Evolutionary conservation across 1,140 invertebrate genomes (phyloP).

Genomic region (Hycleus phaleratus): DNA sequence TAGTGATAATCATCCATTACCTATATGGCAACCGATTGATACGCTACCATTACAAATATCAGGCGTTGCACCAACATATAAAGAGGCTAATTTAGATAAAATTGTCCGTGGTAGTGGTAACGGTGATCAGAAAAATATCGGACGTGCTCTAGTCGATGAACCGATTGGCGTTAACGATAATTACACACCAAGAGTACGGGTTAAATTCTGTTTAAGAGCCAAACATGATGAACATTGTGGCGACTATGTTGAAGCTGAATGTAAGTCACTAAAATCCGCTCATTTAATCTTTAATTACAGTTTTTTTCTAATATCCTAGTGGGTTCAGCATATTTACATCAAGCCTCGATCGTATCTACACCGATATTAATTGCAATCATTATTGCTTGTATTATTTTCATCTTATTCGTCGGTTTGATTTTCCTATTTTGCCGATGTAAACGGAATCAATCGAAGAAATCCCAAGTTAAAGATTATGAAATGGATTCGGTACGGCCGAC

Average conservation of each 20-base stretch:
- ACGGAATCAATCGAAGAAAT: slow-evolving; percentile 70
- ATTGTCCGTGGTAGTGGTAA: slow-evolving; percentile 23
- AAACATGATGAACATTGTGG: slow-evolving; percentile 69
- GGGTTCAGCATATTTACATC: slow-evolving; percentile 68
- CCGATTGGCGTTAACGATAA: slow-evolving; percentile 49
- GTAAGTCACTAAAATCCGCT: slow-evolving; percentile 49
- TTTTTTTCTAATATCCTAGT: slow-evolving; percentile 47
- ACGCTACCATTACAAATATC: slow-evolving; percentile 60
- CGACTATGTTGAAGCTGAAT: slow-evolving; percentile 70
- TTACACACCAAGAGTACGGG: slow-evolving; percentile 58
- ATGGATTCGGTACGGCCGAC: slow-evolving; percentile 76
- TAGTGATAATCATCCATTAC: slow-evolving; percentile 46
- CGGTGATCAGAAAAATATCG: slow-evolving; percentile 29
- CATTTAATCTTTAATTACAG: not conserved
- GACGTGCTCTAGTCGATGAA: slow-evolving; percentile 46
- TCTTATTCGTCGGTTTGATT: slow-evolving; percentile 67
- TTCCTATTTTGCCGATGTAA: slow-evolving; percentile 82
- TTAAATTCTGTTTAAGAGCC: slow-evolving; percentile 68
- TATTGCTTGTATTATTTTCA: slow-evolving; percentile 71
- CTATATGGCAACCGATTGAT: slow-evolving; percentile 63
- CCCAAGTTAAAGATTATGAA: slow-evolving; percentile 78
- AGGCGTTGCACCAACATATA: slow-evolving; percentile 56
- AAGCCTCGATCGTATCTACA: slow-evolving; percentile 65
- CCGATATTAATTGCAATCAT: slow-evolving; percentile 73
- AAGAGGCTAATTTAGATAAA: slow-evolving; percentile 58